phyloP scores from a whole-genome alignment of 2,888 invertebrate species.

The Lysandra bellargus region DNA sequence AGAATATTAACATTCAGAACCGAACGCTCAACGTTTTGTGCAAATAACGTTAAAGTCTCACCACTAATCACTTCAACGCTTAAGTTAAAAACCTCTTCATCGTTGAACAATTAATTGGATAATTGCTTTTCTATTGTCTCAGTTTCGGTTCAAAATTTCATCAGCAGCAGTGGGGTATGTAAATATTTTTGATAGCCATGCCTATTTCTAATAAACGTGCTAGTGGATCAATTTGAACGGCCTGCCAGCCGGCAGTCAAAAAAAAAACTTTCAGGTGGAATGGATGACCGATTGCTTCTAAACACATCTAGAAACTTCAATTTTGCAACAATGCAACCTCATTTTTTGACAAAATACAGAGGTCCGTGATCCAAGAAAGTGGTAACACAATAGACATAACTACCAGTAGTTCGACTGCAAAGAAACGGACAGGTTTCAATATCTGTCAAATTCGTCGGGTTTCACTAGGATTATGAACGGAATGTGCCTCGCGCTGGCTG shows the following conservation, averaged over 20 bases:
- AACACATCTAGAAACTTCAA: neutral
- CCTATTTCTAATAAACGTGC: conserved; percentile 9
- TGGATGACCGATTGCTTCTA: neutral
- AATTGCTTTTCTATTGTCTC: neutral
- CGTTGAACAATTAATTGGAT: neutral
- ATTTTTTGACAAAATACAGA: neutral
- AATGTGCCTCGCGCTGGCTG: no score
- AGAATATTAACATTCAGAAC: conserved; percentile 27
- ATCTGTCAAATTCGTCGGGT: no score
- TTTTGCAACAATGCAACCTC: neutral
- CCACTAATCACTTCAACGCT: neutral
- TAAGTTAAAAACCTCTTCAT: neutral
- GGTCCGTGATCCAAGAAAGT: neutral
- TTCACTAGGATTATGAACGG: no score
- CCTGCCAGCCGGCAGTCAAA: neutral
- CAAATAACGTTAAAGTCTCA: conserved; percentile 1
- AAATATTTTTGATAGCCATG: neutral
- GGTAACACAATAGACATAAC: no score
- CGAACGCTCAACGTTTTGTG: conserved; percentile 17
- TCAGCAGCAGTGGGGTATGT: neutral
- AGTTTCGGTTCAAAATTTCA: neutral
- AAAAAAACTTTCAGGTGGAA: neutral
- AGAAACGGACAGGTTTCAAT: no score
- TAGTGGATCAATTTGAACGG: conserved; percentile 12
- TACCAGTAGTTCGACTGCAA: no score